Evolutionary conservation across 2,113 vertebrate genomes (phyloP).

Genomic region (Caranx melampygus): DNA sequence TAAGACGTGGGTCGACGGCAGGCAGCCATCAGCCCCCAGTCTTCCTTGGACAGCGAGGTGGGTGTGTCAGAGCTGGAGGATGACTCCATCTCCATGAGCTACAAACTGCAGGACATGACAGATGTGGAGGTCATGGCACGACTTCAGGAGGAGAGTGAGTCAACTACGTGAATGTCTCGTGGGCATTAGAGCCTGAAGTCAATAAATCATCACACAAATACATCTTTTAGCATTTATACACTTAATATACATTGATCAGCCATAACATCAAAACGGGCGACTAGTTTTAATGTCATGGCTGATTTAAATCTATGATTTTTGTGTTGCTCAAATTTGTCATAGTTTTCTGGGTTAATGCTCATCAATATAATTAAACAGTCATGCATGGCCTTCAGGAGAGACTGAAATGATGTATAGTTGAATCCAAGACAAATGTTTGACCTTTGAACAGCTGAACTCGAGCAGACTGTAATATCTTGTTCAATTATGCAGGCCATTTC

Average conservation of each 20-base stretch:
- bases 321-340: not conserved
- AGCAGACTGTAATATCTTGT: conserved; percentile 12
- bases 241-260: not conserved
- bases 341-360: not conserved
- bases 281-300: too few species aligned
- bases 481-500: conserved; percentile 49
- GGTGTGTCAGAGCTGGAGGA: conserved; percentile 93
- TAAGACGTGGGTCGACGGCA: conserved; percentile 87
- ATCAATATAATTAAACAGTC: not conserved
- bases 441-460: conserved; percentile 30
- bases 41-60: conserved; percentile 94
- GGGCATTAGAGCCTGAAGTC: not conserved
- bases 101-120: conserved; percentile 97
- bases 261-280: too few species aligned
- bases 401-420: not conserved
- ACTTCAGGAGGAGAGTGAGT: conserved; percentile 98
- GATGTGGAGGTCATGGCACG: conserved; percentile 99
- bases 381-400: not conserved
- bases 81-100: conserved; percentile 94
- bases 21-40: conserved; percentile 93
- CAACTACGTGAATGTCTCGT: not conserved
- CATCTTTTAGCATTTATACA: not conserved
- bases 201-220: not conserved
- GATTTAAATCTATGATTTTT: not conserved
- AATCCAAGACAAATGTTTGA: conserved; percentile 28